Percentiles rank a stretch among this genome's conserved stretches.
Evolutionary conservation across 2,113 vertebrate genomes (phyloP).

Genomic region (Alces alces): DNA sequence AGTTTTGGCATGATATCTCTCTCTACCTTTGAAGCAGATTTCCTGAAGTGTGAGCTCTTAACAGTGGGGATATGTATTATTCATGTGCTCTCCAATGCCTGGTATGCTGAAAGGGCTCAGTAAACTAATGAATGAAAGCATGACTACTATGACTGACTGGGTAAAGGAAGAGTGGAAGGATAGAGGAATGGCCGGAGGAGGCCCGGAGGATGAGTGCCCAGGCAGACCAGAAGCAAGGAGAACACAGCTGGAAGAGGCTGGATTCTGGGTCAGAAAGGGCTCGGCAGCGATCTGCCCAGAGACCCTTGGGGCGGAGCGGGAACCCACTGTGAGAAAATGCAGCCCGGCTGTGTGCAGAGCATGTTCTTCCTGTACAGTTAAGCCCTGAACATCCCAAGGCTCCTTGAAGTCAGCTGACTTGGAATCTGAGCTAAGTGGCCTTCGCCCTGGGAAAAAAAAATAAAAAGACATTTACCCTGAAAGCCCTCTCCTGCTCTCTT

Average conservation of each 20-base stretch:
- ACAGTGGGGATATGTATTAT: too few species aligned
- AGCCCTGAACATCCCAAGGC: background rate
- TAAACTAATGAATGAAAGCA: background rate
- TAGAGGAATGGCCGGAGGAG: background rate
- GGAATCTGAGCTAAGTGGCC: constrained; percentile 9
- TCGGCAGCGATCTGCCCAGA: background rate
- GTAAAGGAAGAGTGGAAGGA: background rate
- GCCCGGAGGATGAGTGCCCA: background rate
- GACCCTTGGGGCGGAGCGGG: background rate
- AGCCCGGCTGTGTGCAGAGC: background rate
- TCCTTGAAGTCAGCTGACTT: background rate
- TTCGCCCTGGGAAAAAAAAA: constrained; percentile 59
- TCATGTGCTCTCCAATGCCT: background rate
- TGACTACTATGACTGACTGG: background rate
- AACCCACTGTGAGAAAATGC: background rate
- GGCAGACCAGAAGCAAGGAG: background rate
- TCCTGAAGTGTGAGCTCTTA: background rate
- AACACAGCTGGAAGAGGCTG: background rate
- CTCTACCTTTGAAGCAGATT: background rate
- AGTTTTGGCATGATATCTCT: background rate
- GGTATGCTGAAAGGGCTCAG: background rate
- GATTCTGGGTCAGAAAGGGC: background rate
- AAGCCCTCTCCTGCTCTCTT: constrained; percentile 59
- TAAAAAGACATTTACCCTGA: constrained; percentile 54
- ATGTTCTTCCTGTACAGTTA: background rate